Percentiles rank a stretch among this genome's conserved stretches.
phyloP scores from a whole-genome alignment of 2,888 invertebrate genomes.

The Pandemis heparana region DNA sequence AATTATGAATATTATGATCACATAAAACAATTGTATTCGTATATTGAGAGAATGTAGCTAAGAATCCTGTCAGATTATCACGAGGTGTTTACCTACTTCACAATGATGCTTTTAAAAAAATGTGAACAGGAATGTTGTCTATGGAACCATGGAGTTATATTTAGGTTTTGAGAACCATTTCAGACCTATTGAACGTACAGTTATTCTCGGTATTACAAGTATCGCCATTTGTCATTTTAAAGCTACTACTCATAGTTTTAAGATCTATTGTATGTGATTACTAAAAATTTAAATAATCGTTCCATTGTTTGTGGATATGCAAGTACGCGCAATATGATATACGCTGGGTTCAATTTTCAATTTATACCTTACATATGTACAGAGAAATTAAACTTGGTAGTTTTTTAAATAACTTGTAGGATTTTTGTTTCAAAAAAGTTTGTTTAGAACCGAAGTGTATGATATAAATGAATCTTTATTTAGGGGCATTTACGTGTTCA shows the following conservation, averaged over 20 bases:
- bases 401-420: no score
- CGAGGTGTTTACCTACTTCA: background rate
- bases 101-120: background rate
- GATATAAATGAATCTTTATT: background rate
- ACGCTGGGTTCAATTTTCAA: conserved; percentile 7
- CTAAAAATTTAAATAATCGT: conserved; percentile 19
- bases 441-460: background rate
- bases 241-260: background rate
- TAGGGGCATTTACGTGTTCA: conserved; percentile 1
- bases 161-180: background rate
- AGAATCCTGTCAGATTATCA: background rate
- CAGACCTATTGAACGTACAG: background rate
- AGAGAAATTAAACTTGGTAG: background rate
- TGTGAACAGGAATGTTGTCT: background rate
- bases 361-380: background rate
- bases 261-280: background rate
- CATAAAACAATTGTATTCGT: background rate
- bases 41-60: conserved; percentile 1
- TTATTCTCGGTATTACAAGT: background rate
- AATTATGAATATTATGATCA: conserved; percentile 3
- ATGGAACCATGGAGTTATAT: background rate
- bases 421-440: background rate
- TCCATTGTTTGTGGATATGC: conserved; percentile 8
- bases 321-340: conserved; percentile 10
- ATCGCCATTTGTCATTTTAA: background rate